Base-by-base conservation (phyloP, 2,113 vertebrate genomes). In the Pelusios castaneus region DNA sequence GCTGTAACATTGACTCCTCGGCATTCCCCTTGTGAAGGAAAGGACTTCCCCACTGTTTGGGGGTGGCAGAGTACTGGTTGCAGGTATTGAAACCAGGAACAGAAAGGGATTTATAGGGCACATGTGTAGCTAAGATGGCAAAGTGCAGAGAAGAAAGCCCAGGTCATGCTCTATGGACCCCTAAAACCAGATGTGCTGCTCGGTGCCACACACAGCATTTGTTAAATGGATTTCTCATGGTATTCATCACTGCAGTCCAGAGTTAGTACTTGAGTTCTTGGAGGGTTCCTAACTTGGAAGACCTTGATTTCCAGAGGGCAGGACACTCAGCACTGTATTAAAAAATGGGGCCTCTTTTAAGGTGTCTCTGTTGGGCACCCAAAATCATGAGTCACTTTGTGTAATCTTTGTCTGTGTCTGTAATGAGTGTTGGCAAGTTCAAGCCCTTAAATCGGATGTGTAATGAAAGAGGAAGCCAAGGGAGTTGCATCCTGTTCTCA, bases 291-390 rank as follows among this genome's bases (percentile, higher is more conserved):
- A 17, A 31, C 43, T 17, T n/a, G 51, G 80, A 47, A 38, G 22
- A 67, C 31, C 0, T 91, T 1, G 0, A 12, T 11, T n/a, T 58
- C 38, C 63, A 2, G 6, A 22, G 4, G 0, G 0, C 17, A 47
- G 54, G 41, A 45, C 49, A n/a, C 27, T 76, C 25, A 73, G 58
- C 67, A 24, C 19, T n/a, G 54, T 8, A 52, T 8, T 52, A 79
- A 70, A 10, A 21, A 0, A 0, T 38, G 19, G 5, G 3, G 0
- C 8, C 25, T 22, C 1, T n/a, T 0, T 1, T 5, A 43, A 21
- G 9, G 27, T 60, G 67, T 43, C 31, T n/a, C 5, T 22, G 34
- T 22, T 79, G 79, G 58, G 84, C 43, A 84, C 80, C 80, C 85
- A 81, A 0, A n/a, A 67, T 58, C 31, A 2, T 22, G 79, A 10